Base-by-base conservation (phyloP, 2,888 invertebrate species). In the Cerceris rybyensis region DNA sequence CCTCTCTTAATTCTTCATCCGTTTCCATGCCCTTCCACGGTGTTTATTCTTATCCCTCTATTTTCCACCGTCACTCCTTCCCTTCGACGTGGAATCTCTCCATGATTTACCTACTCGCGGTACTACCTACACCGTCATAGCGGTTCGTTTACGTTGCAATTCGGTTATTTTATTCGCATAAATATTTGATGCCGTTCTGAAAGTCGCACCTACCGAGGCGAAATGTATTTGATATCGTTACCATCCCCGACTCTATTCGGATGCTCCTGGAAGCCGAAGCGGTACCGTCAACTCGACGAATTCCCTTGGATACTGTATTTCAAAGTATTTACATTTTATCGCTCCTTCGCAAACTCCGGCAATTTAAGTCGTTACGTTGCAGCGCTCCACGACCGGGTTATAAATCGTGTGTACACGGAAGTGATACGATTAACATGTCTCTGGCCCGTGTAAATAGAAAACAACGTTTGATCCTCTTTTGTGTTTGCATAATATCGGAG, bases 281-380 rank as follows among this genome's bases (percentile, higher is more conserved):
- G 67, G 60, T 55, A 60, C 75, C 73, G 75, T 75, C 81, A 68
- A 68, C 81, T 74, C 74, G 75, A 78, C 81, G 80, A 85, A 85
- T 85, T 87, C 82, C 83, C 82, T 73, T 65, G 81, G 82, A 82
- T 72, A 81, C 85, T 78, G 80, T 86, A 84, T 83, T 85, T 89
- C 89, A 88, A 83, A 83, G 87, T 85, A 89, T 85, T 85, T 82
- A 86, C 84, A 87, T 87, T 87, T 87, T 87, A 87, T 87, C 87
- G 81, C 76, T 83, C 77, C 64, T 77, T 80, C 77, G 82, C 71
- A 58, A 87, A 86, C 85, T 87, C 75, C n/a, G 70, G 76, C 78
- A 82, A 84, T 82, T 86, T 78, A 54, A 71, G 55, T 64, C 69
- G 77, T 75, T 70, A 67, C 66, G 9, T 28, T 28, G 75, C 59